phyloP scores from a whole-genome alignment of 1,140 invertebrate genomes.

The Heliconius nattereri region DNA sequence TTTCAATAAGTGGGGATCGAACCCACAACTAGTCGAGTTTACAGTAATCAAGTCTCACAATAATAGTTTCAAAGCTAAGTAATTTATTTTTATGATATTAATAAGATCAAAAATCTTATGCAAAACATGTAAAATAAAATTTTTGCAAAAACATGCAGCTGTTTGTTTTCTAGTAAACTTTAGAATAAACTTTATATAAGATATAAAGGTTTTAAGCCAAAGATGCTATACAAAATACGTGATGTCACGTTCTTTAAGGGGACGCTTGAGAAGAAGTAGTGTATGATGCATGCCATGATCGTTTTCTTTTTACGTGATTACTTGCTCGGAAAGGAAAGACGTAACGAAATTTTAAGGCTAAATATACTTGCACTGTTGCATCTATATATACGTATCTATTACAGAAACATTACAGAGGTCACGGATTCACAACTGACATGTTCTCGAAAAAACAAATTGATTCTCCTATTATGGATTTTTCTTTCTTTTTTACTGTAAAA shows the following conservation, averaged over 20 bases:
- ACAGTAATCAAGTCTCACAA: too few relatives aligned
- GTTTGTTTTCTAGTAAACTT: background rate
- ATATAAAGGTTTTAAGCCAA: constrained; percentile 14
- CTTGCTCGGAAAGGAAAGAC: background rate
- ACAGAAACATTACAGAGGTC: background rate
- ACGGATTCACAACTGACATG: too few relatives aligned
- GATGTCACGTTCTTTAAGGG: constrained; percentile 4
- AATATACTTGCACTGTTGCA: constrained; percentile 6
- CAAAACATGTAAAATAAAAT: background rate
- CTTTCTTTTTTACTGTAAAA: too few relatives aligned
- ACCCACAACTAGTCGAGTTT: too few relatives aligned
- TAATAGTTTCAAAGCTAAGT: too few relatives aligned
- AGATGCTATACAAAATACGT: constrained; percentile 13
- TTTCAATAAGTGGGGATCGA: too few relatives aligned
- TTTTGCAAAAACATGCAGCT: background rate
- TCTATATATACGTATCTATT: too few relatives aligned
- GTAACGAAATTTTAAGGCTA: constrained; percentile 10
- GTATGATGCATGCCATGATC: constrained; percentile 14
- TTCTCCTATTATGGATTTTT: too few relatives aligned
- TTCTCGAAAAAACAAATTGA: too few relatives aligned
- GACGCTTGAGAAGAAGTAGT: constrained; percentile 7
- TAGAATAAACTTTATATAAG: background rate
- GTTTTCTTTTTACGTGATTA: constrained; percentile 6
- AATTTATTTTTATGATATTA: too few relatives aligned
- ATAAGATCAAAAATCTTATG: too few relatives aligned